phyloP scores from a whole-genome alignment of 2,888 invertebrate species.

The Dendrolimus houi region DNA sequence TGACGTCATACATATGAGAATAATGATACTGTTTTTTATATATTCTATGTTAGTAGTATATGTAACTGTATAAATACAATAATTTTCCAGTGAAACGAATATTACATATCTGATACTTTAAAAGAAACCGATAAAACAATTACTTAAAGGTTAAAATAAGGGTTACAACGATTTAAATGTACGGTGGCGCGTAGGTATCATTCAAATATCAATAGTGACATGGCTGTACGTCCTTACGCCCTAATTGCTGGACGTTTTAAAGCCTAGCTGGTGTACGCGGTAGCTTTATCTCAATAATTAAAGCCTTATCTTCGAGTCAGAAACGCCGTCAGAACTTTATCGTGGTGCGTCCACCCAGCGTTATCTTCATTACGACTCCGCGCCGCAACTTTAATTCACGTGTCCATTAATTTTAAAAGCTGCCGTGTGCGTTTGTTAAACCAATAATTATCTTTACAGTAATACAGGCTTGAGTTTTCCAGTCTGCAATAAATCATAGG shows the following conservation, averaged over 20 bases:
- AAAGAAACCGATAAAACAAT: slow-evolving; percentile 6
- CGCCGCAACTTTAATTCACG: slow-evolving; percentile 61
- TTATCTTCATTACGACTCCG: slow-evolving; percentile 69
- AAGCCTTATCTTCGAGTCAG: slow-evolving; percentile 55
- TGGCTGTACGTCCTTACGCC: slow-evolving; percentile 14
- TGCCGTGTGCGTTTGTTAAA: slow-evolving; percentile 53
- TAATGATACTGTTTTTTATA: no score
- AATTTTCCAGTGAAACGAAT: background rate
- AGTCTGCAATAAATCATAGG: slow-evolving; percentile 49
- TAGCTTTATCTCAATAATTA: slow-evolving; percentile 62
- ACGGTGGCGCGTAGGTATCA: slow-evolving; percentile 6
- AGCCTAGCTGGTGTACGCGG: slow-evolving; percentile 29
- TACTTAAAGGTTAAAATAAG: slow-evolving; percentile 22
- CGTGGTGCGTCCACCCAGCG: slow-evolving; percentile 48
- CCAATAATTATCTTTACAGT: slow-evolving; percentile 58
- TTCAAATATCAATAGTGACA: slow-evolving; percentile 16
- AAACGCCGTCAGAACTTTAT: slow-evolving; percentile 66
- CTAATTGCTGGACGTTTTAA: slow-evolving; percentile 35
- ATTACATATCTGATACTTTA: background rate
- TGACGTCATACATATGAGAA: no score
- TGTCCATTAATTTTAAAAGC: slow-evolving; percentile 68
- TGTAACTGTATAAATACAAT: background rate
- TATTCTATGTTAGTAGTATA: no score
- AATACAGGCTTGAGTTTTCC: slow-evolving; percentile 43
- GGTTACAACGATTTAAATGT: slow-evolving; percentile 20